Evolutionary conservation across 2,113 vertebrate species (phyloP), one percentile per base, ranked within the genome.

Genomic region (Scytalopus superciliaris): DNA sequence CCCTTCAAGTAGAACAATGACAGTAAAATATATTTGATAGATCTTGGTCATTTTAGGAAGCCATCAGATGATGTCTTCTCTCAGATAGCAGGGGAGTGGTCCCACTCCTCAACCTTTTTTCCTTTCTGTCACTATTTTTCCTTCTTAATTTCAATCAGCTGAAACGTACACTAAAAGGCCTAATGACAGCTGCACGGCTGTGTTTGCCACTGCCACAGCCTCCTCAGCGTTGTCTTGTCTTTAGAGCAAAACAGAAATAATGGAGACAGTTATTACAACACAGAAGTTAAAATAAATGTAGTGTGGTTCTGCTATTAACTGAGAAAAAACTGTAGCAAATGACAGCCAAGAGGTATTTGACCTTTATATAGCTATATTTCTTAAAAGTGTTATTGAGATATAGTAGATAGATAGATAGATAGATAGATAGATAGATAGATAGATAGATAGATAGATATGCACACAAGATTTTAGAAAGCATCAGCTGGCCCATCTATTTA

Each of bases 401-500:
- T 39, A 60, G 22, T 25, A 44, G 13, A 72, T 42, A 64, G 16
- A 55, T 28, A 47, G 6, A 74, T 28, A 13, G 19, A 45, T 25
- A 50, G 16, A 73, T 50, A 35, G 44, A 50, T 35, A 31, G 16
- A 53, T 53, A 53, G 13, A 73, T 42, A 64, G 16, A 56, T 30
- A 49, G 4, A 74, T 28, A 14, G 19, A 40, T 25, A 52, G 17
- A 37, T 49, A 37, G 42, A 57, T 35, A 31, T 28, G 60, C 80
- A 62, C 25, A 82, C 19, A 68, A 70, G 79, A 90, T 87, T 76
- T 85, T 73, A 78, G 72, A 90, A 90, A 91, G 89, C 73, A 93
- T 89, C 75, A 85, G 69, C 62, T 92, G 84, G 47, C 67, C 90
- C 89, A 82, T 62, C 89, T 94, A 63, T 84, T 96, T 97, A 96